phyloP scores from a whole-genome alignment of 2,797 vertebrate species.

The Gambelia wislizenii region DNA sequence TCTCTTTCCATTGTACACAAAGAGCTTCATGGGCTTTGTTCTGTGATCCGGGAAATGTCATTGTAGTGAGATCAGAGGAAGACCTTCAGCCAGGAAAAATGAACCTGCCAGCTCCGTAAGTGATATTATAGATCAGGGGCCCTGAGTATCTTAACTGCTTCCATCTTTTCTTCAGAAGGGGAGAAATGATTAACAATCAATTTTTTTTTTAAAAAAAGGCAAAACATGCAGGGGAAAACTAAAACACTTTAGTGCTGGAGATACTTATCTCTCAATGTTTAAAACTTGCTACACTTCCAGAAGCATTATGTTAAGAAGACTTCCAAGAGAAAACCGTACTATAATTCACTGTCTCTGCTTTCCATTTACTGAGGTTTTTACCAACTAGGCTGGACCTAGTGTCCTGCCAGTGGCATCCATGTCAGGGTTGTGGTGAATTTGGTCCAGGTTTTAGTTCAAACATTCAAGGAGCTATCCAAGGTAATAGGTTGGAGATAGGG shows the following conservation, averaged over 20 bases:
- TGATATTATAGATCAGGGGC: background rate
- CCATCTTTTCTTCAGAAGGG: background rate
- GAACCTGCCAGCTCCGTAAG: background rate
- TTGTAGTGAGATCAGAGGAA: slow-evolving; percentile 16
- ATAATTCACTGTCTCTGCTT: background rate
- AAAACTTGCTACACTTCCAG: background rate
- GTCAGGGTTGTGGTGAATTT: too few species aligned
- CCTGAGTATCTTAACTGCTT: background rate
- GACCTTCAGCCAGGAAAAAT: background rate
- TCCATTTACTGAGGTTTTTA: background rate
- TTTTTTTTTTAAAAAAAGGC: too few species aligned
- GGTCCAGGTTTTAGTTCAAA: too few species aligned
- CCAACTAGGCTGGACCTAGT: background rate
- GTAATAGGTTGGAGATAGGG: too few species aligned
- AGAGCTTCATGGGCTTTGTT: slow-evolving; percentile 14
- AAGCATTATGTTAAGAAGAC: background rate
- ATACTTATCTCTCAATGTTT: background rate
- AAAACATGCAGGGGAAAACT: background rate
- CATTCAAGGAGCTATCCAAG: too few species aligned
- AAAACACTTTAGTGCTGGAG: background rate
- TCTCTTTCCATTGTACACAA: background rate
- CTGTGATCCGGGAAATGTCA: slow-evolving; percentile 28
- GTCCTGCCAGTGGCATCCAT: too few species aligned
- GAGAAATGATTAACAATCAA: background rate
- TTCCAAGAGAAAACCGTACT: background rate